Conservation (phyloP, 2,113 vertebrate species). For the Bothrops jararaca region DNA sequence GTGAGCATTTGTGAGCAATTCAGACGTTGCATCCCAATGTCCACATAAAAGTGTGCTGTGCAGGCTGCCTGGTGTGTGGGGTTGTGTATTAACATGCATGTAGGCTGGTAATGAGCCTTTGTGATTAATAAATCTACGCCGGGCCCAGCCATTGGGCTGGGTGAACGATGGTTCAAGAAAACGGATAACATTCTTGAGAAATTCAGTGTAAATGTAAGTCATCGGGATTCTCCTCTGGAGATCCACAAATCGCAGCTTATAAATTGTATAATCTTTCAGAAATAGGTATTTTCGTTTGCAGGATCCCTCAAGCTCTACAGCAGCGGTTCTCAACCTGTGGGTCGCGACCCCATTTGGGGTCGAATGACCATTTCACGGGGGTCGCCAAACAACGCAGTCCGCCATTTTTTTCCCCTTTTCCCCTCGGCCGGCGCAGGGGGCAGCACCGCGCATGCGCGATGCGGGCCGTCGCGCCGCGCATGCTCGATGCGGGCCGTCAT, state of each 20-base stretch:
- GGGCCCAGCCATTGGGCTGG: not conserved
- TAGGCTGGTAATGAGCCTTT: constrained; percentile 9
- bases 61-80: constrained; percentile 32
- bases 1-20: constrained; percentile 68
- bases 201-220: not conserved
- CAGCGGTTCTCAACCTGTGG: too few relatives aligned
- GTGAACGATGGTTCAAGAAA: not conserved
- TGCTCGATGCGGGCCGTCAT: too few relatives aligned
- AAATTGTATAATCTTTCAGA: constrained; percentile 1
- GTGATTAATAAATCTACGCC: not conserved
- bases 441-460: too few relatives aligned
- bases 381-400: too few relatives aligned
- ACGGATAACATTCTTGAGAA: not conserved
- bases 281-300: constrained; percentile 8
- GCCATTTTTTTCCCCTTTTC: too few relatives aligned
- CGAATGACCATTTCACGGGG: too few relatives aligned
- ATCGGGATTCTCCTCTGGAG: not conserved
- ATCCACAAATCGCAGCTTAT: constrained; percentile 4
- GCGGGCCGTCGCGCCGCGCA: too few relatives aligned
- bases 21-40: not conserved
- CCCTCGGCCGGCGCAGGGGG: too few relatives aligned
- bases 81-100: constrained; percentile 27
- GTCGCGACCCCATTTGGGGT: too few relatives aligned
- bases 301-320: not conserved
- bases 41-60: constrained; percentile 23